Conservation (phyloP, 2,113 vertebrate species). For the Stercorarius parasiticus region DNA sequence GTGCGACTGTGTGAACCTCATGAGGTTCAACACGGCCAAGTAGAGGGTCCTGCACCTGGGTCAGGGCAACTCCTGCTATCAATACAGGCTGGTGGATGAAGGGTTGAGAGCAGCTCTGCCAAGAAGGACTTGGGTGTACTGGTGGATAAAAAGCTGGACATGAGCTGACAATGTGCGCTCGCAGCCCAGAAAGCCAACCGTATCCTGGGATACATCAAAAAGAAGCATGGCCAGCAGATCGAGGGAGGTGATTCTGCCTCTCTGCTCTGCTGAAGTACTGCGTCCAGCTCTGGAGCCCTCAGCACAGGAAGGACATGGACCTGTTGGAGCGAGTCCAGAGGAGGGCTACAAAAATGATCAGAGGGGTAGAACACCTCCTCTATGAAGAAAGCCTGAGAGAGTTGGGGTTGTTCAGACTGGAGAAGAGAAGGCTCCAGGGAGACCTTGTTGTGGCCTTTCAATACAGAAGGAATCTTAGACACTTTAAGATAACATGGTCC, state of each 20-base stretch:
- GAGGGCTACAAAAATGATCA: too few relatives aligned
- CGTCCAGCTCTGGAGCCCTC: background rate
- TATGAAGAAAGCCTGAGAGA: background rate
- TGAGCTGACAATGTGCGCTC: background rate
- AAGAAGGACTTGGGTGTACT: background rate
- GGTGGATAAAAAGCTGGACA: background rate
- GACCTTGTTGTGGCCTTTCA: background rate
- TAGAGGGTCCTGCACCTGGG: too few relatives aligned
- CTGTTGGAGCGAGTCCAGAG: background rate
- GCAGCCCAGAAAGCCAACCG: background rate
- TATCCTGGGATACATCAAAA: background rate
- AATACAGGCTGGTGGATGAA: background rate
- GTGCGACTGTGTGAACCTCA: background rate
- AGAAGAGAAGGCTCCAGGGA: background rate
- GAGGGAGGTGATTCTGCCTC: background rate
- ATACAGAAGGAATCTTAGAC: background rate
- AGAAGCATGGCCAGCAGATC: background rate
- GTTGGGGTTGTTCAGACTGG: background rate
- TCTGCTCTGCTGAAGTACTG: background rate
- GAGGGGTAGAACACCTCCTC: background rate
- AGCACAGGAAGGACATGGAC: background rate
- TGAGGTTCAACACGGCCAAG: background rate
- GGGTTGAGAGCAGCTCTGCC: background rate
- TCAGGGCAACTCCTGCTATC: background rate
- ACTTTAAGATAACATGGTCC: background rate